These are phyloP conservation scores for Drosophila bifasciata DNA, from an alignment of 1,140 invertebrate species.

Conservation along the genomic window DNA sequence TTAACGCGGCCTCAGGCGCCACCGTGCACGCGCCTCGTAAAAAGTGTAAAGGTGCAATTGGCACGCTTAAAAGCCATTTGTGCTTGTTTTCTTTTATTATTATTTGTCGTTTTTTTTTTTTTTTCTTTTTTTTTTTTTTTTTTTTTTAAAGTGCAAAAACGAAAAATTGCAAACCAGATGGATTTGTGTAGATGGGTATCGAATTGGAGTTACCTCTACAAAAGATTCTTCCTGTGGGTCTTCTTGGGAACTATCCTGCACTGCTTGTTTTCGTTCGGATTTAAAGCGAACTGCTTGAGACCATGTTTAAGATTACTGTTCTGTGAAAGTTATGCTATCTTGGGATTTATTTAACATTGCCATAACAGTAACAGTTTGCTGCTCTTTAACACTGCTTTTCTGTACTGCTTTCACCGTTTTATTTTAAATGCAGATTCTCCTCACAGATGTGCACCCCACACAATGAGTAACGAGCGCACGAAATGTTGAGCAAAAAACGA, in stretches of 20 bases:
- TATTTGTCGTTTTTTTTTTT: conserved; percentile 21
- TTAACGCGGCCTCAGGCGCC: conserved; percentile 64
- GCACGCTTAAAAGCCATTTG: conserved; percentile 61
- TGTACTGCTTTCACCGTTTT: too few relatives aligned
- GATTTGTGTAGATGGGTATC: too few relatives aligned
- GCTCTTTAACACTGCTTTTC: too few relatives aligned
- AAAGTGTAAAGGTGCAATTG: conserved; percentile 57
- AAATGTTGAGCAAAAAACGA: background rate
- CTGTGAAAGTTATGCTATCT: too few relatives aligned
- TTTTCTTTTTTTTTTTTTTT: background rate
- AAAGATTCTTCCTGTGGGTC: conserved; percentile 1
- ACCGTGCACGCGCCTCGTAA: conserved; percentile 68
- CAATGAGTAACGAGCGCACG: background rate
- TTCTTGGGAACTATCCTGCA: too few relatives aligned
- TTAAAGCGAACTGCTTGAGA: too few relatives aligned
- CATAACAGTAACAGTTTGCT: too few relatives aligned
- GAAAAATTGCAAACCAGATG: conserved; percentile 6
- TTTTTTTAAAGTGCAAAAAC: conserved; percentile 13
- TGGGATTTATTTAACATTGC: too few relatives aligned
- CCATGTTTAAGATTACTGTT: too few relatives aligned
- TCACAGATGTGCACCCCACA: background rate
- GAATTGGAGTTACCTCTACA: background rate
- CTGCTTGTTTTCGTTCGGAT: too few relatives aligned
- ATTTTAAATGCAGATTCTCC: too few relatives aligned
- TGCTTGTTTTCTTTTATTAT: conserved; percentile 17